Percentiles rank a stretch among this genome's conserved stretches.
phyloP scores from a whole-genome alignment of 37 sponge, comb jelly and placozoan species.

The Spongilla lacustris region DNA sequence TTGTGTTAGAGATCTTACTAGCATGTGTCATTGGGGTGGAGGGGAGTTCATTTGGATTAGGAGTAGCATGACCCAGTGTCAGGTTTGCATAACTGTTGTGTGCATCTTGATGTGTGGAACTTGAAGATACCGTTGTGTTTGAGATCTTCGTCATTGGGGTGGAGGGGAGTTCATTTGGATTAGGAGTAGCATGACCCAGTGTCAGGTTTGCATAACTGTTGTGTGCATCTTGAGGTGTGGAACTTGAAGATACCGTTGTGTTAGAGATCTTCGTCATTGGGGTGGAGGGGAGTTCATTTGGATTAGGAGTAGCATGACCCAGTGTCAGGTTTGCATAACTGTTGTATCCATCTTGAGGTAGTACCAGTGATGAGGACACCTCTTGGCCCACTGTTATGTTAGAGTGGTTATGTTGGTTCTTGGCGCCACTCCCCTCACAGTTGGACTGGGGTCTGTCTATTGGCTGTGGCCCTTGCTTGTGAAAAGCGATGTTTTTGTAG shows the following conservation, averaged over 20 bases:
- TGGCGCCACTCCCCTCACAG: not conserved
- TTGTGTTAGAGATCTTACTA: not conserved
- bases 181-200: not conserved
- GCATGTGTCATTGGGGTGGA: not conserved
- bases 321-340: not conserved
- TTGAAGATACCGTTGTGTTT: not conserved
- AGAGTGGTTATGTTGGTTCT: not conserved
- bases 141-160: not conserved
- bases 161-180: not conserved
- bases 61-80: not conserved
- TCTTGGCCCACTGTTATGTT: not conserved
- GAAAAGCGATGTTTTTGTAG: no score
- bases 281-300: not conserved
- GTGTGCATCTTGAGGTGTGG: not conserved
- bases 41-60: not conserved
- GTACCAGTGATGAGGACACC: not conserved
- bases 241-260: not conserved
- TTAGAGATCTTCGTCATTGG: no score
- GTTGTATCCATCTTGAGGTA: not conserved
- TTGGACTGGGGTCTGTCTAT: not conserved
- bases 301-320: not conserved
- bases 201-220: not conserved
- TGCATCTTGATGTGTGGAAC: not conserved
- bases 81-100: conserved; percentile 11
- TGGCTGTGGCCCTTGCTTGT: not conserved